These are phyloP conservation scores for Microtus pennsylvanicus DNA, from an alignment of 2,113 vertebrate genomes.

Conservation along the genomic window DNA sequence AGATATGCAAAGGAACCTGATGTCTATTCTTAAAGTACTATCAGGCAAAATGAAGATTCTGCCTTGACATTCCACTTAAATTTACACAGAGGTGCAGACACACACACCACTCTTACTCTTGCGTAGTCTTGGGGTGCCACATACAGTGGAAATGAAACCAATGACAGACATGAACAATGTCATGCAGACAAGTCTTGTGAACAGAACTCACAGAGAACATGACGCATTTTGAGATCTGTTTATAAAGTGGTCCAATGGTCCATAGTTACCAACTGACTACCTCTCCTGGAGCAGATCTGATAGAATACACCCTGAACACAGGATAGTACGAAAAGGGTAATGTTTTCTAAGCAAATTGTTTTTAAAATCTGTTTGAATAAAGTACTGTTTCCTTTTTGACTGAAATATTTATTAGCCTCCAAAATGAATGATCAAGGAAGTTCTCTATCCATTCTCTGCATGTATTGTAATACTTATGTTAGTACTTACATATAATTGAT, in stretches of 20 bases:
- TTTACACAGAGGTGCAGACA: background rate
- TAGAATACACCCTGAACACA: background rate
- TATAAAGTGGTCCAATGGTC: background rate
- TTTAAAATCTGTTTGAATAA: background rate
- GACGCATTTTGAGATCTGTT: background rate
- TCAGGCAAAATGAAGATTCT: constrained; percentile 9
- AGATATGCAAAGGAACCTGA: background rate
- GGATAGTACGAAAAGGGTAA: background rate
- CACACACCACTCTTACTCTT: too few relatives aligned
- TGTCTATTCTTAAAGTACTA: background rate
- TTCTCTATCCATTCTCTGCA: background rate
- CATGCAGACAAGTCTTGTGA: background rate
- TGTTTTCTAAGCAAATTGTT: background rate
- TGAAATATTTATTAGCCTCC: background rate
- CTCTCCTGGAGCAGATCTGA: background rate
- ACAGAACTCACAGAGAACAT: background rate
- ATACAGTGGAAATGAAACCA: background rate
- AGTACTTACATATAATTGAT: background rate
- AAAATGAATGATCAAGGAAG: background rate
- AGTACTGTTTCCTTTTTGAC: background rate
- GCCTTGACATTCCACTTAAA: background rate
- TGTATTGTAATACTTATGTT: background rate
- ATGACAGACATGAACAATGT: background rate
- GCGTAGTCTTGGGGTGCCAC: background rate
- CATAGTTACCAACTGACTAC: background rate